Percentiles rank a stretch among this genome's conserved stretches.
These are phyloP conservation scores for Stomatorhinus ivindoensis DNA, from an alignment of 2,113 vertebrate genomes.

Conservation along the genomic window DNA sequence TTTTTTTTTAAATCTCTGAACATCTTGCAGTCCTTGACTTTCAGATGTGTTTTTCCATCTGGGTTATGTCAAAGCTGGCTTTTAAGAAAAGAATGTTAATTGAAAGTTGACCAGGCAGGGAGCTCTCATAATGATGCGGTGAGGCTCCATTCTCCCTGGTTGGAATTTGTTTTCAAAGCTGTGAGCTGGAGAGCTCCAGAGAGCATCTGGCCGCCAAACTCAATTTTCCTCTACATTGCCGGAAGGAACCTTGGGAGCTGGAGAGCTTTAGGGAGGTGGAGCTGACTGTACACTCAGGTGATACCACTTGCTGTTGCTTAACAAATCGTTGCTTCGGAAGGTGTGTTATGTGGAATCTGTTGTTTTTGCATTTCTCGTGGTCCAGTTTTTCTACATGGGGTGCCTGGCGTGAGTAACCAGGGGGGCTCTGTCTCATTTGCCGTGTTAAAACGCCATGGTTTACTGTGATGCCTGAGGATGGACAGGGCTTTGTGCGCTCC, in stretches of 20 bases:
- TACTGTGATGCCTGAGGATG: not conserved
- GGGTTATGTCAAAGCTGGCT: not conserved
- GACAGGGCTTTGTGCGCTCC: not conserved
- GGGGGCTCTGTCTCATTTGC: not conserved
- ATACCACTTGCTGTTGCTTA: not conserved
- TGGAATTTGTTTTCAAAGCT: not conserved
- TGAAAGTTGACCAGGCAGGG: not conserved
- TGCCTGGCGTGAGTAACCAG: not conserved
- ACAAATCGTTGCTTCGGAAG: not conserved
- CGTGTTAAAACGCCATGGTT: not conserved
- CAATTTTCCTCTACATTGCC: not conserved
- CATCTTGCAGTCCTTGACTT: not conserved
- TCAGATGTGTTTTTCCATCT: not conserved
- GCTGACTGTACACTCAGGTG: not conserved
- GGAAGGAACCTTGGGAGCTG: not conserved
- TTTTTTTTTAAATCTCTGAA: not conserved
- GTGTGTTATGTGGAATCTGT: not conserved
- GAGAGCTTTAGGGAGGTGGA: not conserved
- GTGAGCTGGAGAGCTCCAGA: not conserved
- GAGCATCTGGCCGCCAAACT: not conserved
- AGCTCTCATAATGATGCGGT: not conserved
- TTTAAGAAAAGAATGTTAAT: conserved; percentile 1
- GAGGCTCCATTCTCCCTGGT: not conserved
- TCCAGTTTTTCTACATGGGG: no score
- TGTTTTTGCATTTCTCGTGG: not conserved